phyloP scores from a whole-genome alignment of 1,140 invertebrate genomes.

The Drosophila busckii region DNA sequence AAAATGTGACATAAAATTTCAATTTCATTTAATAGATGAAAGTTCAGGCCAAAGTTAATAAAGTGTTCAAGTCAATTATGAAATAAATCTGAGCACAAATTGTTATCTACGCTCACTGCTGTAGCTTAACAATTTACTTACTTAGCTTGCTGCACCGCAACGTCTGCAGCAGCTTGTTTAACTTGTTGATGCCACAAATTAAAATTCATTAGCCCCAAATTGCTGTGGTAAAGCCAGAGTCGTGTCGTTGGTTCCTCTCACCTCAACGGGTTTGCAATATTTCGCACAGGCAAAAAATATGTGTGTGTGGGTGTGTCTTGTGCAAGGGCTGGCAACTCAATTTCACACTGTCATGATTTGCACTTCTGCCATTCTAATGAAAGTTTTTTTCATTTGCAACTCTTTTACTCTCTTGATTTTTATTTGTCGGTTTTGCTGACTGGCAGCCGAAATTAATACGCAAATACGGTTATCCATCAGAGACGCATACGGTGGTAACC shows the following conservation, averaged over 20 bases:
- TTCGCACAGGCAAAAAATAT: slow-evolving; percentile 30
- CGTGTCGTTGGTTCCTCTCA: background rate
- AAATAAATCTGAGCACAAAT: no score
- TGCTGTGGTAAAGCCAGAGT: slow-evolving; percentile 47
- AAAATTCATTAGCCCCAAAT: slow-evolving; percentile 66
- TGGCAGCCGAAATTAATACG: slow-evolving; percentile 78
- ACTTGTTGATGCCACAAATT: slow-evolving; percentile 72
- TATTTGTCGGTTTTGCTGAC: slow-evolving; percentile 6
- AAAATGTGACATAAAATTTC: no score
- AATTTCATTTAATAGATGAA: no score
- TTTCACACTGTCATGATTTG: slow-evolving; percentile 64
- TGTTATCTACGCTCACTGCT: slow-evolving; percentile 1
- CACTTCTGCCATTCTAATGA: slow-evolving; percentile 41
- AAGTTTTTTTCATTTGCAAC: slow-evolving; percentile 15
- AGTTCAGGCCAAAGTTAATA: no score
- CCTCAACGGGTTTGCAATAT: slow-evolving; percentile 24
- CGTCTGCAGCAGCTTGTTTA: slow-evolving; percentile 38
- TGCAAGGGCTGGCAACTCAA: slow-evolving; percentile 45
- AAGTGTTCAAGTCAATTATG: no score
- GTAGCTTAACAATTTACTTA: background rate
- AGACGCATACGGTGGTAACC: slow-evolving; percentile 80
- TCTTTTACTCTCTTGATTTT: background rate
- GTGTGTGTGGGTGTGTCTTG: background rate
- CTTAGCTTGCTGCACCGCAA: background rate
- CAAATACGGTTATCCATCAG: slow-evolving; percentile 82